Conservation (phyloP, 1,140 invertebrate species). For the Drosophila willistoni region DNA sequence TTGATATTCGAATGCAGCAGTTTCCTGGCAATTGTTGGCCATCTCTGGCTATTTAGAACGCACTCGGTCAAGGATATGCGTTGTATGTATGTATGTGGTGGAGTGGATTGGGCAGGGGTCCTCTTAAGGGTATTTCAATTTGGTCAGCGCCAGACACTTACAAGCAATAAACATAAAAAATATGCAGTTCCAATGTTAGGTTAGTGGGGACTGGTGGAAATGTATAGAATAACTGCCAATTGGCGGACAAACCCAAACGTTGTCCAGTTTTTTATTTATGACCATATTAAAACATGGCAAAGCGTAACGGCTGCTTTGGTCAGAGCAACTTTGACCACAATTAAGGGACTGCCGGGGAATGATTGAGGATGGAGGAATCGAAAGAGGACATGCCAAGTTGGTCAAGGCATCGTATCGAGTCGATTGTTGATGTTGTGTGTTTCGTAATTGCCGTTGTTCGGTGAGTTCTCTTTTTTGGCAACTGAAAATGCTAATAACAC, state of each 20-base stretch:
- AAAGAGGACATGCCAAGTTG: constrained; percentile 44
- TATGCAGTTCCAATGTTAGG: constrained; percentile 50
- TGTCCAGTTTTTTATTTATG: constrained; percentile 70
- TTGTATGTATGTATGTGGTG: constrained; percentile 8
- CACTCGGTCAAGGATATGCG: constrained; percentile 52
- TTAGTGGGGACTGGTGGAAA: background rate
- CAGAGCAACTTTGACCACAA: constrained; percentile 43
- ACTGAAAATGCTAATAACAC: constrained; percentile 58
- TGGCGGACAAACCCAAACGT: constrained; percentile 59
- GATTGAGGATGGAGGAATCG: constrained; percentile 22
- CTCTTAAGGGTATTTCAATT: constrained; percentile 55
- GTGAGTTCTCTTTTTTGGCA: constrained; percentile 21
- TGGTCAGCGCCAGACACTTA: constrained; percentile 45
- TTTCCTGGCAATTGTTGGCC: background rate
- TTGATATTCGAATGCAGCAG: background rate
- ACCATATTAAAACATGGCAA: constrained; percentile 69
- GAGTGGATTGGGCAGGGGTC: background rate
- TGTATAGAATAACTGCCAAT: constrained; percentile 39
- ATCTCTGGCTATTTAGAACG: constrained; percentile 11
- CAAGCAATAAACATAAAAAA: constrained; percentile 64
- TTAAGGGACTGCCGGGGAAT: constrained; percentile 42
- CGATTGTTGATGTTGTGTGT: constrained; percentile 60
- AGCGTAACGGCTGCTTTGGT: constrained; percentile 49
- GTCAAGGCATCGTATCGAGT: constrained; percentile 53
- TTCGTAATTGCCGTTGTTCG: constrained; percentile 66